Conservation (phyloP, 1,140 invertebrate species). For the Thalassaphorura encarpata region DNA sequence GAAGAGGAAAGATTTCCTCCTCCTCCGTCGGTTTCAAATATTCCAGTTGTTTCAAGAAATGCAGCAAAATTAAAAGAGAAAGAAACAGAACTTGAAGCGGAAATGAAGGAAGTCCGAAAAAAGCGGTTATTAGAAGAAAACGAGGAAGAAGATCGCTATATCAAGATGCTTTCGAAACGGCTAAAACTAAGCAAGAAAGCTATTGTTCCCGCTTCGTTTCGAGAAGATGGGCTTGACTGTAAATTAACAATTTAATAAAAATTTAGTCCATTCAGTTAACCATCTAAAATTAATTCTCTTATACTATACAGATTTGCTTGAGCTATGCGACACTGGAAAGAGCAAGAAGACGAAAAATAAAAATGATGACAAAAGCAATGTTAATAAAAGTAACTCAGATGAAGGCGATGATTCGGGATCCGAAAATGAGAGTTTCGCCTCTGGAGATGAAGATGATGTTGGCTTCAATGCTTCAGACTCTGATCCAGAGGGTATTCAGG, state of each 20-base stretch:
- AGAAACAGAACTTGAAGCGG: conserved; percentile 33
- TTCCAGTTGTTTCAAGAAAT: not conserved
- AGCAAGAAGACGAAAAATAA: conserved; percentile 35
- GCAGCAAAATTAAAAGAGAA: conserved; percentile 3
- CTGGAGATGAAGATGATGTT: conserved; percentile 30
- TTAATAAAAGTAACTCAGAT: conserved; percentile 5
- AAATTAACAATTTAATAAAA: conserved; percentile 44
- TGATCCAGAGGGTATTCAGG: not conserved
- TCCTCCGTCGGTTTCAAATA: not conserved
- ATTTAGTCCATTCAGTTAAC: conserved; percentile 7
- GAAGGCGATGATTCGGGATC: not conserved
- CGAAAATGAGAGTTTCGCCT: conserved; percentile 15
- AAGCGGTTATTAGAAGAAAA: conserved; percentile 58
- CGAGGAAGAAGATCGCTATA: conserved; percentile 64
- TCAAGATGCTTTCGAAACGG: conserved; percentile 71
- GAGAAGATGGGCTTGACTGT: conserved; percentile 76
- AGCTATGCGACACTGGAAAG: conserved; percentile 64
- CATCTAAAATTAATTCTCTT: conserved; percentile 11
- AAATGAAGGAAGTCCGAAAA: conserved; percentile 47
- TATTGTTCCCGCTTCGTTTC: conserved; percentile 63
- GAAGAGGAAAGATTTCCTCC: conserved; percentile 26
- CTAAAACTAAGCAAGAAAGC: conserved; percentile 70
- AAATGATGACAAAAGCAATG: conserved; percentile 36
- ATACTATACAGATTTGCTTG: conserved; percentile 52
- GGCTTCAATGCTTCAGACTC: conserved; percentile 31